phyloP scores from a whole-genome alignment of 2,113 vertebrate species.

The Apodemus speciosus region DNA sequence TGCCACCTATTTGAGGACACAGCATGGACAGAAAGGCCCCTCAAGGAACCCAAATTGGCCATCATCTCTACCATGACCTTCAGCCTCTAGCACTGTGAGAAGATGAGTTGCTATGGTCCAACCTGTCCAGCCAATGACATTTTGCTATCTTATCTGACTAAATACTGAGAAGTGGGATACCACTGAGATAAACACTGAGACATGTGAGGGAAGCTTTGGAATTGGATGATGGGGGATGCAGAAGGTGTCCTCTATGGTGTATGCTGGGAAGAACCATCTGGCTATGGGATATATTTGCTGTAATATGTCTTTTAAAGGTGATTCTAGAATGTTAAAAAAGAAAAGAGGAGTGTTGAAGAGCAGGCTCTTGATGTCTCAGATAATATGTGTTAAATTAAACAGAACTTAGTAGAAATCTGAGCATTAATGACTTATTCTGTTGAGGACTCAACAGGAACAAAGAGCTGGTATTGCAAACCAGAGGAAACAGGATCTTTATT shows the following conservation, averaged over 20 bases:
- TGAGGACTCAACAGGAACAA: too few relatives aligned
- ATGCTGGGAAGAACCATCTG: not conserved
- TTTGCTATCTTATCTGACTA: not conserved
- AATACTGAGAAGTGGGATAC: not conserved
- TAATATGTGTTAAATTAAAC: accelerated
- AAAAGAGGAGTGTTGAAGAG: too few relatives aligned
- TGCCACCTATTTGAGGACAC: not conserved
- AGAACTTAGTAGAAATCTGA: not conserved
- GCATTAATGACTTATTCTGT: not conserved
- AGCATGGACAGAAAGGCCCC: not conserved
- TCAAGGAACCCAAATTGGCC: not conserved
- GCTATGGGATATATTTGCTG: not conserved
- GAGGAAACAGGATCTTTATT: not conserved
- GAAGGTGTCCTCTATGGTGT: too few relatives aligned
- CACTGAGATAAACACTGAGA: not conserved
- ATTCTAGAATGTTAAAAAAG: not conserved
- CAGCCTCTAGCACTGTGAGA: not conserved
- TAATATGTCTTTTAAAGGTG: not conserved
- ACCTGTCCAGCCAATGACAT: not conserved
- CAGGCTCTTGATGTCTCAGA: not conserved
- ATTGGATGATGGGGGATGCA: not conserved
- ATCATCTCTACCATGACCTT: not conserved
- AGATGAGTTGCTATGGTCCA: not conserved
- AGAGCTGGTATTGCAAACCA: not conserved
- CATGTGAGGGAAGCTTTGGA: not conserved